Conservation (phyloP, 2,888 invertebrate species). For the Parascotia fuliginaria region DNA sequence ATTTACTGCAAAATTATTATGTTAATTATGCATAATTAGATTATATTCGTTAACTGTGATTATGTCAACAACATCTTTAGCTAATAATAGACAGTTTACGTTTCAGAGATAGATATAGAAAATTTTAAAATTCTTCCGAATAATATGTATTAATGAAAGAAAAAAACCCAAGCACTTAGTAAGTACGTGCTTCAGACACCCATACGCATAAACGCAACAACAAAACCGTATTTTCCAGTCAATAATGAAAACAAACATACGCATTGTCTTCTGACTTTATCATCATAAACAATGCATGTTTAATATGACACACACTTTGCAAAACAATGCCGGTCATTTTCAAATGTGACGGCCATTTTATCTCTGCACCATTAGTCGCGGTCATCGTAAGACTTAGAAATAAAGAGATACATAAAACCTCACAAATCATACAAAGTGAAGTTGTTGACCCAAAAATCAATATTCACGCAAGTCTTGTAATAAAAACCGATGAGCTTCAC, state of each 20-base stretch:
- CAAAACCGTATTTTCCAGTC: not conserved
- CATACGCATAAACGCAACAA: not conserved
- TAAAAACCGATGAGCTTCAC: slow-evolving; percentile 76
- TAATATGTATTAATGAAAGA: not conserved
- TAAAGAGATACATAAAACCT: slow-evolving; percentile 53
- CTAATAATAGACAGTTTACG: no score
- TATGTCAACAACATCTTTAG: no score
- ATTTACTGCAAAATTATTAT: no score
- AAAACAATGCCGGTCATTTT: slow-evolving; percentile 39
- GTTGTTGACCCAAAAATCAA: slow-evolving; percentile 82
- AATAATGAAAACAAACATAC: slow-evolving; percentile 37
- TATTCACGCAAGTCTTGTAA: slow-evolving; percentile 76
- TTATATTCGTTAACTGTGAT: no score
- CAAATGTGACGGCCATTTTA: slow-evolving; percentile 46
- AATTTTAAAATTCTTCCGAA: no score
- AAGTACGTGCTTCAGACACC: not conserved
- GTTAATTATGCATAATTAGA: no score
- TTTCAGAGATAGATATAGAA: no score
- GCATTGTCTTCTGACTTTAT: slow-evolving; percentile 24
- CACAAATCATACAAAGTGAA: slow-evolving; percentile 65
- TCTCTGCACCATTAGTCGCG: slow-evolving; percentile 54
- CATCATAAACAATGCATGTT: slow-evolving; percentile 36
- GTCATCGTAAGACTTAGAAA: slow-evolving; percentile 55
- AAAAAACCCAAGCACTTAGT: not conserved
- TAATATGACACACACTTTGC: slow-evolving; percentile 40